phyloP scores from a whole-genome alignment of 2,113 vertebrate genomes.

The Cromileptes altivelis region DNA sequence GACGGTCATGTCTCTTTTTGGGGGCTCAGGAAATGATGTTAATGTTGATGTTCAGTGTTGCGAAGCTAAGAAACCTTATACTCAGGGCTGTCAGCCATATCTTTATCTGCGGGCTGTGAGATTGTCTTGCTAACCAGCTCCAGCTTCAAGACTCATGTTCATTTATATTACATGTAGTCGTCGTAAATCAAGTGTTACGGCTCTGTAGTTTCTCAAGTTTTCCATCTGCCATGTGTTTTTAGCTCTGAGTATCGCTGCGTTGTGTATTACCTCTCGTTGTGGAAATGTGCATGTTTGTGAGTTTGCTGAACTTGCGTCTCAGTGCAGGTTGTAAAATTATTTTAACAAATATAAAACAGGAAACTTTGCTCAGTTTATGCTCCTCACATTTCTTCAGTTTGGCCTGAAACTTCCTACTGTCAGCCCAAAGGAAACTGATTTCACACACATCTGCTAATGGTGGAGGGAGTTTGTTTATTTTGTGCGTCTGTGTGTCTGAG shows the following conservation, averaged over 20 bases:
- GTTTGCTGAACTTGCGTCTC: background rate
- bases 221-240: slow-evolving; percentile 69
- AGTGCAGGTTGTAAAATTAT: slow-evolving; percentile 42
- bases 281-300: slow-evolving; percentile 39
- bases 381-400: slow-evolving; percentile 42
- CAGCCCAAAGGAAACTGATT: slow-evolving; percentile 55
- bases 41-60: slow-evolving; percentile 65
- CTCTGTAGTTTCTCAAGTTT: slow-evolving; percentile 63
- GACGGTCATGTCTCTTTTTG: slow-evolving; percentile 35
- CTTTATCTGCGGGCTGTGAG: slow-evolving; percentile 72
- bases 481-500: slow-evolving; percentile 42
- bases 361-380: slow-evolving; percentile 33
- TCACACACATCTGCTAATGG: slow-evolving; percentile 75
- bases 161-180: slow-evolving; percentile 76
- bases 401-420: slow-evolving; percentile 48
- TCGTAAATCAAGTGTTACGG: slow-evolving; percentile 68
- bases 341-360: slow-evolving; percentile 59
- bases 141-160: slow-evolving; percentile 71
- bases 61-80: slow-evolving; percentile 62
- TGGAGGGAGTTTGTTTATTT: slow-evolving; percentile 66
- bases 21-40: slow-evolving; percentile 57
- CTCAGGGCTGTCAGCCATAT: slow-evolving; percentile 59
- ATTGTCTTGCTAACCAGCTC: slow-evolving; percentile 73
- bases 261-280: slow-evolving; percentile 21
- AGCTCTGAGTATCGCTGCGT: slow-evolving; percentile 40